phyloP scores from a whole-genome alignment of 2,888 invertebrate genomes.

The Boloria euphrosyne region DNA sequence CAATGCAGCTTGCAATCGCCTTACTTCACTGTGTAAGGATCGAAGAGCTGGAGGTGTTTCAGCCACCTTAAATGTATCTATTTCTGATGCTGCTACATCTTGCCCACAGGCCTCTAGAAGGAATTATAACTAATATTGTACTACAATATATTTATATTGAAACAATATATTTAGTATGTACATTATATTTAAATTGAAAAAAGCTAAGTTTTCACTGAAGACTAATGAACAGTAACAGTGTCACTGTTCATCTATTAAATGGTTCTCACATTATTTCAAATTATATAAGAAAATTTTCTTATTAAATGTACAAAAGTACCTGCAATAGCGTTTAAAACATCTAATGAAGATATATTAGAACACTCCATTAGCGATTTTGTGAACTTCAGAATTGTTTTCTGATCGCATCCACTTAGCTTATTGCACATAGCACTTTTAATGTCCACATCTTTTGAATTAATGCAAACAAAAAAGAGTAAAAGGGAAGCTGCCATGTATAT shows the following conservation, averaged over 20 bases:
- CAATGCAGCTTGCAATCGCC: slow-evolving; percentile 79
- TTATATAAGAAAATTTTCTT: not conserved
- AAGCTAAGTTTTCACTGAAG: too few relatives aligned
- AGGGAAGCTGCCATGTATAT: slow-evolving; percentile 74
- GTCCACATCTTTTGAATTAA: slow-evolving; percentile 77
- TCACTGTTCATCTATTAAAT: too few relatives aligned
- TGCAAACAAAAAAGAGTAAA: slow-evolving; percentile 77
- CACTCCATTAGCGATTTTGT: slow-evolving; percentile 78
- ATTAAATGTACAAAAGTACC: slow-evolving; percentile 47
- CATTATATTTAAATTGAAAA: too few relatives aligned
- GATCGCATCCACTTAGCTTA: slow-evolving; percentile 74
- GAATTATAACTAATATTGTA: not conserved
- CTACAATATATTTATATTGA: too few relatives aligned
- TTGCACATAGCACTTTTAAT: slow-evolving; percentile 82
- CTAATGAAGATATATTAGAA: slow-evolving; percentile 61
- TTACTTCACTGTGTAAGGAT: slow-evolving; percentile 72
- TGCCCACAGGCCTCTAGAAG: slow-evolving; percentile 59
- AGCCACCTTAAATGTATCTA: slow-evolving; percentile 44
- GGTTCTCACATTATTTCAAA: not conserved
- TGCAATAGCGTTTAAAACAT: slow-evolving; percentile 70
- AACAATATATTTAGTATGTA: too few relatives aligned
- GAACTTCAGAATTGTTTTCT: slow-evolving; percentile 79
- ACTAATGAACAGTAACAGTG: too few relatives aligned
- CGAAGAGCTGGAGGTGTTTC: slow-evolving; percentile 72
- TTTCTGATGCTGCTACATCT: slow-evolving; percentile 49